Percentiles rank a stretch among this genome's conserved stretches.
phyloP scores from a whole-genome alignment of 2,113 vertebrate genomes.

The Indicator indicator region DNA sequence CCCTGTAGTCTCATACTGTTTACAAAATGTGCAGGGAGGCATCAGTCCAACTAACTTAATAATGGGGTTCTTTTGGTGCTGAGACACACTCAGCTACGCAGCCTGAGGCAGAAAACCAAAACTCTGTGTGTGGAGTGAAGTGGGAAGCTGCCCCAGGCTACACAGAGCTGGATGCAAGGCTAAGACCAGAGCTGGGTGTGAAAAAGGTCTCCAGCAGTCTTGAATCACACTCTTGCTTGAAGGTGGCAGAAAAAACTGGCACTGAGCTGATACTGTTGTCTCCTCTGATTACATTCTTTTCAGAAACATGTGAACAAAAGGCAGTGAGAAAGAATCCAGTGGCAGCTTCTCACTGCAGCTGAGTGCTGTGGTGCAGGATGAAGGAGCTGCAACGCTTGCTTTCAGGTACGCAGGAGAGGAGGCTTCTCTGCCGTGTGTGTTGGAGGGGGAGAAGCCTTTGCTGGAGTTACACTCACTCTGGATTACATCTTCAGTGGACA shows the following conservation, averaged over 20 bases:
- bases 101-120: background rate
- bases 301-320: background rate
- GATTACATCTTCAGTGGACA: background rate
- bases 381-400: background rate
- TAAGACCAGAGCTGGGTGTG: background rate
- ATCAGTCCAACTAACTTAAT: background rate
- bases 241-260: background rate
- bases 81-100: background rate
- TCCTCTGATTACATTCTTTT: background rate
- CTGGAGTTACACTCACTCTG: accelerated
- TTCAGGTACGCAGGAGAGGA: background rate
- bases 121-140: background rate
- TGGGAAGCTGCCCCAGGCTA: background rate
- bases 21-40: slow-evolving; percentile 40
- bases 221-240: background rate
- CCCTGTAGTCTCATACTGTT: background rate
- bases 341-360: background rate
- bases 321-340: background rate
- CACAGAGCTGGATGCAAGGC: background rate
- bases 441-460: background rate
- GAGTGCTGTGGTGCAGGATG: background rate
- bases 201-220: background rate
- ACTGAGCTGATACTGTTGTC: background rate
- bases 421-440: accelerated
- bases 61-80: background rate